Conservation (phyloP, 2,797 vertebrate species). For the Tarsius wallacei region DNA sequence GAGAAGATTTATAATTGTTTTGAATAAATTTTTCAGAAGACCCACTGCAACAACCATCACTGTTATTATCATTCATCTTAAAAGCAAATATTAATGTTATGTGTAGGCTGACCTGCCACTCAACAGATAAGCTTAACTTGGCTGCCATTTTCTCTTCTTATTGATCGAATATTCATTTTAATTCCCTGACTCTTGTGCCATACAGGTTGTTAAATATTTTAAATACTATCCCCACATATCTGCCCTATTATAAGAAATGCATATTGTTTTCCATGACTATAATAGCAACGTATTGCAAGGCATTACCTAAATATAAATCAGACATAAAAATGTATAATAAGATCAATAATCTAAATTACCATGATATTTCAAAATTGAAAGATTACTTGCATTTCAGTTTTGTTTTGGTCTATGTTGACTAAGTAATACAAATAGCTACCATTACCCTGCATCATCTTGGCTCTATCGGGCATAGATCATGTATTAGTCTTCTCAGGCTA, state of each 20-base stretch:
- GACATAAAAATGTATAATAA: background rate
- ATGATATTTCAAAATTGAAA: background rate
- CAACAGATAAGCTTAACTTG: background rate
- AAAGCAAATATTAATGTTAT: background rate
- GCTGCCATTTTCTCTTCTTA: background rate
- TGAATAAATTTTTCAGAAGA: background rate
- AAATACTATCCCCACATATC: background rate
- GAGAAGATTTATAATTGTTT: background rate
- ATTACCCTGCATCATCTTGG: background rate
- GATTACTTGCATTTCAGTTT: background rate
- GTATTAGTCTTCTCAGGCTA: background rate
- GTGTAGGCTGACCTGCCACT: no score
- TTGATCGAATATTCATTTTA: background rate
- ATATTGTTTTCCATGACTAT: background rate
- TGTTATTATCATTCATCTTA: background rate
- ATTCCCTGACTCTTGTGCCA: background rate
- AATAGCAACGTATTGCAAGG: background rate
- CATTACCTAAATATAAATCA: background rate
- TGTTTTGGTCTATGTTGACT: background rate
- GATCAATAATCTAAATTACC: slow-evolving; percentile 25
- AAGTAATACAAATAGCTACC: background rate
- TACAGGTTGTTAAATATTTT: background rate
- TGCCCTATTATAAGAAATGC: background rate
- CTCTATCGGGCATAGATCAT: background rate
- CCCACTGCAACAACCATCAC: background rate